Conservation (phyloP, 2,888 invertebrate genomes). For the Fabriciana adippe region DNA sequence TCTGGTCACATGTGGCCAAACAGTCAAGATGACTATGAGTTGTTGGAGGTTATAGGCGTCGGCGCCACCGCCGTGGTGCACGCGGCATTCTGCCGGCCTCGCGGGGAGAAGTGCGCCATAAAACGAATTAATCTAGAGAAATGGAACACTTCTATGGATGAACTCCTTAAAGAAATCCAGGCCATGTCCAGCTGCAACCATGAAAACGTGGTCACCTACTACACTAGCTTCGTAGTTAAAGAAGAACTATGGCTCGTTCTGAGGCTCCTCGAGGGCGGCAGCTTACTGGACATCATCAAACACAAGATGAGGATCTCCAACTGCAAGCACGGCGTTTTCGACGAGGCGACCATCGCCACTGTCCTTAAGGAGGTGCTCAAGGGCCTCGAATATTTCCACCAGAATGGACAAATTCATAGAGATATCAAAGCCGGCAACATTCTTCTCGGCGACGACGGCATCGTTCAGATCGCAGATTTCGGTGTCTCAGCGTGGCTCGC, state of each 20-base stretch:
- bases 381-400: conserved; percentile 99
- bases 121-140: conserved; percentile 99
- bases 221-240: conserved; percentile 98
- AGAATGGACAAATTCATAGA: conserved; percentile 97
- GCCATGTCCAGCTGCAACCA: conserved; percentile 99
- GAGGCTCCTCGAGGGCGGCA: conserved; percentile 96
- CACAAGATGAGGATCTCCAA: conserved; percentile 95
- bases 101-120: conserved; percentile 98
- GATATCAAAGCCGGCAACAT: conserved; percentile 92
- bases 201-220: conserved; percentile 99
- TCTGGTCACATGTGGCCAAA: conserved; percentile 90
- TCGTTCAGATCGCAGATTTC: conserved; percentile 99
- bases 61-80: conserved; percentile 99
- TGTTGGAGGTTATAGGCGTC: conserved; percentile 96
- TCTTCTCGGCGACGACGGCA: conserved; percentile 97
- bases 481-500: conserved; percentile 99
- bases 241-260: conserved; percentile 99
- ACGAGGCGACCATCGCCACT: conserved; percentile 98
- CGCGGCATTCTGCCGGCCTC: conserved; percentile 95
- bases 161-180: conserved; percentile 94
- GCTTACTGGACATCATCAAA: conserved; percentile 95
- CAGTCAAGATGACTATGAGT: conserved; percentile 95
- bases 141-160: conserved; percentile 99
- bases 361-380: conserved; percentile 97
- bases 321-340: conserved; percentile 98